These are phyloP conservation scores for Tretioscincus oriximinensis DNA, from an alignment of 2,113 vertebrate genomes.

Conservation along the genomic window DNA sequence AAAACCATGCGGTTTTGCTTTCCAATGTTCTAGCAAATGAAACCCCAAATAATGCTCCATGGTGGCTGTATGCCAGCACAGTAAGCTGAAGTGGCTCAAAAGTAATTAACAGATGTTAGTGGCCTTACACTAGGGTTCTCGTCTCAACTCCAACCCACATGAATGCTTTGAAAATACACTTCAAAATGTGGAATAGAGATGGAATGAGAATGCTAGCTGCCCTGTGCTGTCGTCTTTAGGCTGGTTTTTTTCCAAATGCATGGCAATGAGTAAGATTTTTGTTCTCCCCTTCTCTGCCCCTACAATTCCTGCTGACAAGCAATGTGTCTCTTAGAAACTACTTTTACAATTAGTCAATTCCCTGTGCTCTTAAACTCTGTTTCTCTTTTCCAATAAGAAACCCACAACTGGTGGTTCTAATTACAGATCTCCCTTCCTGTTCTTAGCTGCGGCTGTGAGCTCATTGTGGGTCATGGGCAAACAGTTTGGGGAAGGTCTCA, in stretches of 20 bases:
- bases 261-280: no score
- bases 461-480: constrained; percentile 11
- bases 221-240: no score
- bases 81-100: no score
- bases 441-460: constrained; percentile 10
- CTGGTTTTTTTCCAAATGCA: no score
- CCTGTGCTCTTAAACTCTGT: not conserved
- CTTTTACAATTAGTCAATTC: not conserved
- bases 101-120: no score
- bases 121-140: no score
- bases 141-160: no score
- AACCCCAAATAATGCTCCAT: not conserved
- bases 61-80: no score
- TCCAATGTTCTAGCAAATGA: not conserved
- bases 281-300: no score
- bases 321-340: not conserved
- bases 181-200: no score
- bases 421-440: constrained; percentile 8
- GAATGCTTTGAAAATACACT: no score
- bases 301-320: not conserved
- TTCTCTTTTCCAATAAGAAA: not conserved
- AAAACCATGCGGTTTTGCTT: not conserved
- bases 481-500: not conserved
- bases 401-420: not conserved
- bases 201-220: no score